phyloP scores from a whole-genome alignment of 2,113 vertebrate species.

The Perca fluviatilis region DNA sequence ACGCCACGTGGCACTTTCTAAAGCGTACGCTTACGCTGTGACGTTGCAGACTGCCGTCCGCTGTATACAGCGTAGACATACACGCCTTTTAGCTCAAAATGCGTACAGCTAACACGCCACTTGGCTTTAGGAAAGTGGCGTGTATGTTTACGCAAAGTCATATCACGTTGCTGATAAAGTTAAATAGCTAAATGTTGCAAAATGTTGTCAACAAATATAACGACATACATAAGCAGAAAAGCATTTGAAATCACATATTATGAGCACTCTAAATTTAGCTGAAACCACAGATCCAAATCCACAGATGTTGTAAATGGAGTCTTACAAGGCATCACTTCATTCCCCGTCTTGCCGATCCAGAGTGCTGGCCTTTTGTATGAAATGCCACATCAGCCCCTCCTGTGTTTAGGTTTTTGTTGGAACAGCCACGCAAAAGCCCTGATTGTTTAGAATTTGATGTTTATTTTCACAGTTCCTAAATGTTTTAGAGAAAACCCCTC shows the following conservation, averaged over 20 bases:
- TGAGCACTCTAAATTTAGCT: conserved; percentile 26
- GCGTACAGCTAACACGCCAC: too few relatives aligned
- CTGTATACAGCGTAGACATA: too few relatives aligned
- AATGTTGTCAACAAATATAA: conserved; percentile 1
- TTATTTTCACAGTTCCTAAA: conserved; percentile 87
- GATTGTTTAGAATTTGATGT: conserved; percentile 82
- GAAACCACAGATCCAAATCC: conserved; percentile 61
- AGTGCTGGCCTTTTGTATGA: conserved; percentile 42
- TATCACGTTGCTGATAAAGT: neutral
- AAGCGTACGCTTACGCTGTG: too few relatives aligned
- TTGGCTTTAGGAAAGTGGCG: too few relatives aligned
- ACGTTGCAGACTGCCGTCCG: too few relatives aligned
- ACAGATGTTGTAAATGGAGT: conserved; percentile 81
- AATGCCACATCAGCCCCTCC: conserved; percentile 61
- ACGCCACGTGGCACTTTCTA: too few relatives aligned
- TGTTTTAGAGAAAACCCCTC: conserved; percentile 79
- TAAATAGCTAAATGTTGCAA: neutral
- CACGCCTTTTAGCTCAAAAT: too few relatives aligned
- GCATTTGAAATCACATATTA: conserved; percentile 26
- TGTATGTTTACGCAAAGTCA: too few relatives aligned
- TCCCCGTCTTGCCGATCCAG: conserved; percentile 29
- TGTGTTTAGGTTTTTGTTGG: conserved; percentile 81
- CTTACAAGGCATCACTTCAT: conserved; percentile 85
- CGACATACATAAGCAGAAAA: neutral
- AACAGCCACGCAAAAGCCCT: conserved; percentile 67